A percentile compares a stretch with the other conserved stretches of the same genome.
phyloP scores from a whole-genome alignment of 1,140 invertebrate species.

The Tribolium castaneum region DNA sequence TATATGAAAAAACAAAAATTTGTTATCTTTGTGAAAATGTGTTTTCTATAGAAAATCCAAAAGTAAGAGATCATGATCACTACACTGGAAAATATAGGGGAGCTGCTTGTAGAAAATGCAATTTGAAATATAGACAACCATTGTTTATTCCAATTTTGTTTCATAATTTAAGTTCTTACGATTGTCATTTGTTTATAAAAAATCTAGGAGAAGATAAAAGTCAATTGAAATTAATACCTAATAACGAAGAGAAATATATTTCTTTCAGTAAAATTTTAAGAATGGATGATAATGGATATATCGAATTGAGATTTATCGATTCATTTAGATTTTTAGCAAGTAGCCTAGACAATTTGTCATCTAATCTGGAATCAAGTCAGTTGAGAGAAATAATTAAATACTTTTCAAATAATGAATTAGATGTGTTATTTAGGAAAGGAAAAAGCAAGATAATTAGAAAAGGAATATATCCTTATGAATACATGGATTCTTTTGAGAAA shows the following conservation, averaged over 20 bases:
- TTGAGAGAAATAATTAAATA: conserved; percentile 42
- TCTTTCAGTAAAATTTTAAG: conserved; percentile 35
- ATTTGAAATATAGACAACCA: background rate
- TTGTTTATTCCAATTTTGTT: background rate
- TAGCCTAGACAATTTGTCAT: conserved; percentile 32
- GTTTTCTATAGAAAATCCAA: background rate
- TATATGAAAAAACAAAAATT: background rate
- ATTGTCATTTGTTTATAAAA: conserved; percentile 32
- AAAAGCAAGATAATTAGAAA: conserved; percentile 30
- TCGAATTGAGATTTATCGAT: conserved; percentile 37
- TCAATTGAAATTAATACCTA: conserved; percentile 32
- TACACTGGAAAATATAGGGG: background rate
- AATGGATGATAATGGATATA: conserved; percentile 39
- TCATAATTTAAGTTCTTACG: conserved; percentile 32
- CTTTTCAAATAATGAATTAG: conserved; percentile 39
- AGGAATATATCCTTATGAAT: background rate
- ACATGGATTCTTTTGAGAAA: background rate
- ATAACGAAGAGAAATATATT: conserved; percentile 37
- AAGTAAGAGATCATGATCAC: background rate
- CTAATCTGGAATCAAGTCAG: conserved; percentile 16
- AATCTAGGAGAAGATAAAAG: conserved; percentile 25
- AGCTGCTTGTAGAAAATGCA: background rate
- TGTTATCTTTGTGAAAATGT: background rate
- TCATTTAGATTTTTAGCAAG: conserved; percentile 32
- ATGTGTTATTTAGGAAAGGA: conserved; percentile 38